Conservation (phyloP, 92 coral and sea anemone genomes). For the Palythoa caribaeorum region DNA sequence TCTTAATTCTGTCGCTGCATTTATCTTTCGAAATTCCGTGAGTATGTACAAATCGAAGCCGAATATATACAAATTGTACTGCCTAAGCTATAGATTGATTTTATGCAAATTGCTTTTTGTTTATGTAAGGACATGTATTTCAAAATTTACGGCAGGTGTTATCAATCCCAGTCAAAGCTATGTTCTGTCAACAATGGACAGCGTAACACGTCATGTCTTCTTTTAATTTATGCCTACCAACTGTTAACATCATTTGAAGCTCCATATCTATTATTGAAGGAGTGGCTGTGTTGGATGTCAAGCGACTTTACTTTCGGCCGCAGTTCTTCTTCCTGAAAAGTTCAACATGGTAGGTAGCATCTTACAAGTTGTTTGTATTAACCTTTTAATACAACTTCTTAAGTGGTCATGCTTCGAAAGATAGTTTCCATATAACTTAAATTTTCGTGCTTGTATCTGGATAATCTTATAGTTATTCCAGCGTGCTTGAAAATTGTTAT, state of each 20-base stretch:
- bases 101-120: neutral
- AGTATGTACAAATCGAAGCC: neutral
- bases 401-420: neutral
- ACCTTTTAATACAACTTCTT: neutral
- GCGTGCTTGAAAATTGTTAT: neutral
- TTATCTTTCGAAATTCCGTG: neutral
- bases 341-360: neutral
- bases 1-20: neutral
- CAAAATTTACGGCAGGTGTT: constrained; percentile 33
- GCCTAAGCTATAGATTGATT: neutral
- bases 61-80: too few species aligned
- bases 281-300: constrained; percentile 1
- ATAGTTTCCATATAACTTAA: neutral
- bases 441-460: neutral
- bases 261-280: neutral
- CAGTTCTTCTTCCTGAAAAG: neutral
- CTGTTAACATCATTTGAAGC: neutral
- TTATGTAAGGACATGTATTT: neutral
- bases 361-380: neutral
- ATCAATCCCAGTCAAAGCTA: constrained; percentile 7
- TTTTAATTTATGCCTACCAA: constrained; percentile 12
- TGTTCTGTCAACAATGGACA: neutral
- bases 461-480: neutral
- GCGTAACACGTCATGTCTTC: constrained; percentile 20
- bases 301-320: neutral